Evolutionary conservation across 2,113 vertebrate species (phyloP).

Genomic region (Axis porcinus): DNA sequence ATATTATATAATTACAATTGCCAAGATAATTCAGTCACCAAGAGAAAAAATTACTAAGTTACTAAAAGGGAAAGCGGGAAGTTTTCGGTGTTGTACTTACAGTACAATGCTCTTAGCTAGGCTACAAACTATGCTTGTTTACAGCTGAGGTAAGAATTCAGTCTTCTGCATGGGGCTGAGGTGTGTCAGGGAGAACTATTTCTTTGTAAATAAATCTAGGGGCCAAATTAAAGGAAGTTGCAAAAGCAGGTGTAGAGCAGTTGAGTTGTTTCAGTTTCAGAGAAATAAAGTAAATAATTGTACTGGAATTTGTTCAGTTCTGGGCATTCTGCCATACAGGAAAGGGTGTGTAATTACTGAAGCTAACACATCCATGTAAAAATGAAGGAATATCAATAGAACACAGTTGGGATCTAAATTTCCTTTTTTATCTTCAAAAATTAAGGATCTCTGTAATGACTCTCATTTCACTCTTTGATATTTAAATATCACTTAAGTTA

Average conservation of each 20-base stretch:
- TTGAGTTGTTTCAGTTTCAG: conserved; percentile 75
- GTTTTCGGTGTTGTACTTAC: neutral
- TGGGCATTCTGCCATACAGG: conserved; percentile 82
- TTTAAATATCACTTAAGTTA: conserved; percentile 47
- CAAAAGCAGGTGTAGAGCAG: conserved; percentile 81
- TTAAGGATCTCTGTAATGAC: neutral
- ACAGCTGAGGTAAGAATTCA: conserved; percentile 1
- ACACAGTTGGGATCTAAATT: conserved; percentile 59
- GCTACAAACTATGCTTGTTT: conserved; percentile 1
- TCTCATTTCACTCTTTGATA: conserved; percentile 9
- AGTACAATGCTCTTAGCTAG: neutral
- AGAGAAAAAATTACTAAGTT: neutral
- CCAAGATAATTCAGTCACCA: neutral
- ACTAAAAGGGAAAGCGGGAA: neutral
- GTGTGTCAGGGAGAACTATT: conserved; percentile 60
- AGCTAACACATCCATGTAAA: conserved; percentile 71
- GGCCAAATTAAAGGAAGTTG: conserved; percentile 80
- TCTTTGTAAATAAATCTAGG: conserved; percentile 57
- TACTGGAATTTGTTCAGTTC: conserved; percentile 78
- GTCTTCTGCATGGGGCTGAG: conserved; percentile 33
- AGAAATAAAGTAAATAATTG: conserved; percentile 81
- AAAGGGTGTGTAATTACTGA: conserved; percentile 79
- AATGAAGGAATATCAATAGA: conserved; percentile 74
- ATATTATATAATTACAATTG: neutral
- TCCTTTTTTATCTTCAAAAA: conserved; percentile 43